Evolutionary conservation across 2,113 vertebrate genomes (phyloP).

Genomic region (Calyptommatus sinebrachiatus): DNA sequence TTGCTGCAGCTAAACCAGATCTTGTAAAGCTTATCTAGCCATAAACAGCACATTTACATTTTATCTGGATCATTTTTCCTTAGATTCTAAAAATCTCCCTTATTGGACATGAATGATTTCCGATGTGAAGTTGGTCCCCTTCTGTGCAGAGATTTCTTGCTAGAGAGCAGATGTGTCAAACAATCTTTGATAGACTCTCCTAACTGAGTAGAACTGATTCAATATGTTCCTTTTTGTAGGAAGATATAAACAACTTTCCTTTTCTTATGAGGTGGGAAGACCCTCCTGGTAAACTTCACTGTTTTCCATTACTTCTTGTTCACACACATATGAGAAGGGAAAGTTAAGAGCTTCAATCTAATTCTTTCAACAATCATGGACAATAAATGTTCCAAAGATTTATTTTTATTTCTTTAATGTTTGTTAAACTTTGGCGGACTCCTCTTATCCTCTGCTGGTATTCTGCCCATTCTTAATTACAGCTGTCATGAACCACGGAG

Average conservation of each 20-base stretch:
- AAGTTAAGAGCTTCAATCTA: slow-evolving; percentile 56
- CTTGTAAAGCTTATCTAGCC: not conserved
- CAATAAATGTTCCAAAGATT: slow-evolving; percentile 76
- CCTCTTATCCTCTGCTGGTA: slow-evolving; percentile 51
- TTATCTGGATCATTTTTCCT: not conserved
- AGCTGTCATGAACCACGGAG: slow-evolving; percentile 52
- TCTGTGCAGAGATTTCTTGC: not conserved
- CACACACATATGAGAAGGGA: slow-evolving; percentile 54
- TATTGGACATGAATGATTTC: not conserved
- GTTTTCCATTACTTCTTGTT: not conserved
- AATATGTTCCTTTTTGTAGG: slow-evolving; percentile 38
- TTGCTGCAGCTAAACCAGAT: too few relatives aligned
- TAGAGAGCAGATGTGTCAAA: slow-evolving; percentile 38
- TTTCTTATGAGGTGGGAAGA: not conserved
- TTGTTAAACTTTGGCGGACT: slow-evolving; percentile 73
- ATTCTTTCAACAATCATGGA: slow-evolving; percentile 62
- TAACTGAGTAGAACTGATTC: slow-evolving; percentile 47
- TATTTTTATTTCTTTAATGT: slow-evolving; percentile 80
- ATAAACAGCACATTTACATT: not conserved
- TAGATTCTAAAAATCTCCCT: slow-evolving; percentile 24
- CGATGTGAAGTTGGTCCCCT: slow-evolving; percentile 17
- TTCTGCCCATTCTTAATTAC: slow-evolving; percentile 68
- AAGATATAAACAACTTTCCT: slow-evolving; percentile 58
- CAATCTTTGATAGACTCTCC: slow-evolving; percentile 54
- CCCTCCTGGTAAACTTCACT: slow-evolving; percentile 22